Percentiles rank a stretch among this genome's conserved stretches.
These are phyloP conservation scores for Oncorhynchus nerka DNA, from an alignment of 2,113 vertebrate species.

Conservation along the genomic window DNA sequence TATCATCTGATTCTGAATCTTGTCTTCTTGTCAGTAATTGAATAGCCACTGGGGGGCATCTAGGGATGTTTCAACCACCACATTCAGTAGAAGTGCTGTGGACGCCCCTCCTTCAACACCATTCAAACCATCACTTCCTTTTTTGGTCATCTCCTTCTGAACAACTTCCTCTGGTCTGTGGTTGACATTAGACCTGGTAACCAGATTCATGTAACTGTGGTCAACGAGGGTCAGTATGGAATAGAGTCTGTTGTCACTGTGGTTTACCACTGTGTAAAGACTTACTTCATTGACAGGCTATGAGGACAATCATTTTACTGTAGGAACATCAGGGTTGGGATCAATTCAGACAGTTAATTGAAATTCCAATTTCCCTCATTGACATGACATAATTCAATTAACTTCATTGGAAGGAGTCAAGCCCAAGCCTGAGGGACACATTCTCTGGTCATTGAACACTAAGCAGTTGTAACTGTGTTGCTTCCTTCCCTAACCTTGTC, in stretches of 20 bases:
- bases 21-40: neutral
- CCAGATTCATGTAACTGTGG: neutral
- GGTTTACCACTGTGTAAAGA: neutral
- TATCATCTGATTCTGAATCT: neutral
- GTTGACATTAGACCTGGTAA: neutral
- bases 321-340: neutral
- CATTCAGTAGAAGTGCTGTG: neutral
- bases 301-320: neutral
- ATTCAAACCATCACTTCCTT: neutral
- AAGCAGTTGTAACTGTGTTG: neutral
- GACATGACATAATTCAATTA: neutral
- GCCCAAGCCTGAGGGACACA: neutral
- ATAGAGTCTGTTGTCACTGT: neutral
- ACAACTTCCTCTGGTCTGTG: neutral
- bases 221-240: neutral
- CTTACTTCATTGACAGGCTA: neutral
- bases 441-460: neutral
- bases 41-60: neutral
- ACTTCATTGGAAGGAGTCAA: too few relatives aligned
- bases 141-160: neutral
- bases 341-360: neutral
- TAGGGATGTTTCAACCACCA: neutral
- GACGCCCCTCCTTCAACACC: neutral
- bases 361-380: neutral
- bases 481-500: too few relatives aligned